Base-by-base conservation (phyloP, 2,113 vertebrate species). In the Hiodon alosoides region DNA sequence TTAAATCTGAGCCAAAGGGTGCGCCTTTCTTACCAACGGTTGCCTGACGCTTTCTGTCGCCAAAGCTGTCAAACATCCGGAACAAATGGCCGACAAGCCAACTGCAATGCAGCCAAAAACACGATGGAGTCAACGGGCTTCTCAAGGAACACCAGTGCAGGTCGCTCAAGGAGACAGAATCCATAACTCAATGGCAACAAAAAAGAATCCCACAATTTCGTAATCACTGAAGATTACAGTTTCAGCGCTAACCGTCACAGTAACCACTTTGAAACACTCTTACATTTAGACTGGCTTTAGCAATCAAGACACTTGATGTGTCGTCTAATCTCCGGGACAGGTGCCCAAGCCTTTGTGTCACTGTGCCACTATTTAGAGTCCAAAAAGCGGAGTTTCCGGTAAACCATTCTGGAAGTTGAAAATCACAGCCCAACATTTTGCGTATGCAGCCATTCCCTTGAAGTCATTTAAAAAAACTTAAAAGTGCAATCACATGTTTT, bases 61-160 rank as follows among this genome's bases (percentile, higher is more conserved):
- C 10, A 2, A 16, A 11, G n/a, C 55, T 16, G 6, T 57, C 8
- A 7, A 10, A 11, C 16, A 46, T 72, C 57, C 57, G 2, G 13
- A 14, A 47, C 11, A 67, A 4, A 14, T 52, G 9, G 50, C 11
- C 13, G 60, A 58, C 52, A 58, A 6, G 13, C 17, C 58, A 8
- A 57, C 7, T 50, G 67, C 14, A 67, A 16, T 31, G 58, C 3
- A 50, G 13, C 54, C 54, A 2, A 31, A 4, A 16, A 14, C 17
- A 14, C 46, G 46, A 2, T 3, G 5, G 55, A 60, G 47, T 71
- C 11, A 48, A 11, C 5, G 13, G 70, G 10, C 31, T 60, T 6
- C 50, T 50, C 46, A 60, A 71, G 48, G 60, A 60, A 71, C 11
- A 71, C 53, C 13, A 71, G 70, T 16, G 7, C 48, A n/a, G 17